A percentile compares a stretch with the other conserved stretches of the same genome.
phyloP scores from a whole-genome alignment of 2,797 vertebrate genomes.

The Garrulus glandarius region DNA sequence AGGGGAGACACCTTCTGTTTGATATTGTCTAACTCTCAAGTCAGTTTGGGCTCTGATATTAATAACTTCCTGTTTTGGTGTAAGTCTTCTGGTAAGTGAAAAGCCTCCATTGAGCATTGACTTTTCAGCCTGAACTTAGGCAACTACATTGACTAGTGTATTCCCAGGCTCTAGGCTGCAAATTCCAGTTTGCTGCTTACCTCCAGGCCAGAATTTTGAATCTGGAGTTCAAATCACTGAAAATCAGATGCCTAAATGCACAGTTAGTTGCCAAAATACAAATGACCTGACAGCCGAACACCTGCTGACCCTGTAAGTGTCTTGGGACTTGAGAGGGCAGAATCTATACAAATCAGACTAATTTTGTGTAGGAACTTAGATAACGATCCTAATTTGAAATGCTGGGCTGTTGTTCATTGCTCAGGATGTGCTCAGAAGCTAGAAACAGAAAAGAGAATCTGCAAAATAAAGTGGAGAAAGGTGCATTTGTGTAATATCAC shows the following conservation, averaged over 20 bases:
- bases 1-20: conserved; percentile 28
- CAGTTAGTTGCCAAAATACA: neutral
- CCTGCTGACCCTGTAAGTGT: neutral
- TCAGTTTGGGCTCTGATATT: neutral
- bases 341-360: neutral
- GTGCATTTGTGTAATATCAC: neutral
- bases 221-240: neutral
- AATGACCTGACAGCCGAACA: neutral
- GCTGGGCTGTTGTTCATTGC: neutral
- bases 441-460: conserved; percentile 36
- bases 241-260: neutral
- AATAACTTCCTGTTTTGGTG: conserved; percentile 39
- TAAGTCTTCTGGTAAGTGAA: neutral
- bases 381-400: neutral
- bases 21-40: conserved; percentile 14
- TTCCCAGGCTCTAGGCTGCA: neutral
- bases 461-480: neutral
- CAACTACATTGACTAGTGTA: neutral
- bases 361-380: neutral
- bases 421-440: neutral
- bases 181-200: neutral
- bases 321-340: neutral
- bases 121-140: neutral
- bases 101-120: neutral
- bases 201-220: neutral